Conservation (phyloP, 1,140 invertebrate genomes). For the Drosophila bifasciata region DNA sequence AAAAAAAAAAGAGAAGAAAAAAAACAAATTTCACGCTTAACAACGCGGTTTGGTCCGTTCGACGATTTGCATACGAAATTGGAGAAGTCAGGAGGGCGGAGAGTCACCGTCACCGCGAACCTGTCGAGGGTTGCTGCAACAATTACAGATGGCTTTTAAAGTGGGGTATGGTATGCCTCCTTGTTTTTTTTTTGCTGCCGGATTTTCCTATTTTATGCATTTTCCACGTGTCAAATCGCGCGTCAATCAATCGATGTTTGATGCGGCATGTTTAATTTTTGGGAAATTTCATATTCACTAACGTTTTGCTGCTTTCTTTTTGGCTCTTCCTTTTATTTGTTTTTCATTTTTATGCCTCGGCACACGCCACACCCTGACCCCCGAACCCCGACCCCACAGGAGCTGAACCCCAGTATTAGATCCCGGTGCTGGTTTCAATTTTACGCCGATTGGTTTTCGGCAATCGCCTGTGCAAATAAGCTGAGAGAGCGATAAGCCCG, state of each 20-base stretch:
- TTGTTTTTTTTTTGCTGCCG: constrained; percentile 3
- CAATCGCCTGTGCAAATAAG: constrained; percentile 84
- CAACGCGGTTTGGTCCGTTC: constrained; percentile 66
- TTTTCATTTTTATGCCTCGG: constrained; percentile 75
- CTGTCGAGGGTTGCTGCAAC: constrained; percentile 68
- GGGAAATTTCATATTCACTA: constrained; percentile 75
- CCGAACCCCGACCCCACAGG: constrained; percentile 11
- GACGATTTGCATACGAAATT: constrained; percentile 80
- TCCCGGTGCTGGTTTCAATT: constrained; percentile 79
- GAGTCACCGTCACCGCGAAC: neutral
- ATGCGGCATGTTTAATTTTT: constrained; percentile 73
- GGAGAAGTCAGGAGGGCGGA: constrained; percentile 38
- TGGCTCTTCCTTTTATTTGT: constrained; percentile 64
- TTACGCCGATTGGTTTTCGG: constrained; percentile 83
- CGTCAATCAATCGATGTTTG: constrained; percentile 78
- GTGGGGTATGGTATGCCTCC: constrained; percentile 38
- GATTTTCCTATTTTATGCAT: constrained; percentile 70
- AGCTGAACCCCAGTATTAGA: neutral
- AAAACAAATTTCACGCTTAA: constrained; percentile 84
- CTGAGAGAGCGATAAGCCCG: constrained; percentile 76
- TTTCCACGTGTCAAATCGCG: constrained; percentile 82
- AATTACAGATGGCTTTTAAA: constrained; percentile 66
- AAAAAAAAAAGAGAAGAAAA: constrained; percentile 36
- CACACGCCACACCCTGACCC: constrained; percentile 45
- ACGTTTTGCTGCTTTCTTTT: constrained; percentile 46